phyloP scores from a whole-genome alignment of 2,113 vertebrate species.

The Heteronetta atricapilla region DNA sequence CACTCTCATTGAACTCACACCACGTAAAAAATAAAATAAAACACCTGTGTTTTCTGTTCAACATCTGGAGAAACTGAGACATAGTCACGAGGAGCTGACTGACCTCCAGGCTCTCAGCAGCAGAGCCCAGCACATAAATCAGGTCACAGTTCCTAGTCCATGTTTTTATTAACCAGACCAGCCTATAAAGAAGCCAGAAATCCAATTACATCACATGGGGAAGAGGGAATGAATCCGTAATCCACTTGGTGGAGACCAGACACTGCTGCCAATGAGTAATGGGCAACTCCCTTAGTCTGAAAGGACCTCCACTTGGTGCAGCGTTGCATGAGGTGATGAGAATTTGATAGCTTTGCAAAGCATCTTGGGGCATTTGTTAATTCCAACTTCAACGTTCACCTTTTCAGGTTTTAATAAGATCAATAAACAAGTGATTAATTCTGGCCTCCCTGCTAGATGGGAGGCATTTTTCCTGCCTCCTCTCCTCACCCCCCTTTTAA shows the following conservation, averaged over 20 bases:
- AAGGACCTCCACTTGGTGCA: neutral
- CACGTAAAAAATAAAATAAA: neutral
- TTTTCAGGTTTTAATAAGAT: neutral
- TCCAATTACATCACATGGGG: neutral
- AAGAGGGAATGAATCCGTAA: neutral
- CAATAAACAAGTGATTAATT: neutral
- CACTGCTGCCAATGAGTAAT: neutral
- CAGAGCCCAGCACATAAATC: neutral
- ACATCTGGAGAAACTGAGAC: neutral
- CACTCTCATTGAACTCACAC: neutral
- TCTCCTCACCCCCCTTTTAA: neutral
- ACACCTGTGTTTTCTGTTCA: neutral
- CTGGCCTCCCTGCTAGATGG: neutral
- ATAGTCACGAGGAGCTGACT: neutral
- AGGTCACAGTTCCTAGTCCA: neutral
- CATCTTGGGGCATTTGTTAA: neutral
- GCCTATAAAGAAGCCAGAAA: neutral
- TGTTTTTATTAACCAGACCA: neutral
- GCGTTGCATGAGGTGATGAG: neutral
- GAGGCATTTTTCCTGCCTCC: neutral
- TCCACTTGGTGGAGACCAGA: neutral
- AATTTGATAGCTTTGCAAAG: neutral
- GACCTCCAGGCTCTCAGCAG: neutral
- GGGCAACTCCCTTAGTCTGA: neutral
- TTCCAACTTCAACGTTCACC: neutral